These are phyloP conservation scores for Zeus faber DNA, from an alignment of 2,113 vertebrate genomes.

Conservation along the genomic window DNA sequence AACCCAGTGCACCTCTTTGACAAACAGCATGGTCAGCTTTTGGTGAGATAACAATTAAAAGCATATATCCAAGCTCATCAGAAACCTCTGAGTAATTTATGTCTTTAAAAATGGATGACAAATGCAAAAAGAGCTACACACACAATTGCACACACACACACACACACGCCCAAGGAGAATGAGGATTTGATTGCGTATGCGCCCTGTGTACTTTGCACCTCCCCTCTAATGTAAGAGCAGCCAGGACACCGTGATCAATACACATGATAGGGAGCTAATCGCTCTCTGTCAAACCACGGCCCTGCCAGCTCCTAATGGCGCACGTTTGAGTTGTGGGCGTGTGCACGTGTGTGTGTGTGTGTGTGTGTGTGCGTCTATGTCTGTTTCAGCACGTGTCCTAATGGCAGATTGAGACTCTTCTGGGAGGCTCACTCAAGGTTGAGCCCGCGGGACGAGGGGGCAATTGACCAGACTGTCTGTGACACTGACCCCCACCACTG, in stretches of 20 bases:
- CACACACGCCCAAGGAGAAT: constrained; percentile 16
- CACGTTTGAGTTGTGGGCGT: constrained; percentile 46
- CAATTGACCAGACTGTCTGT: constrained; percentile 75
- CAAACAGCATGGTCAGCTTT: too few relatives aligned
- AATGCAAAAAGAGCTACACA: too few relatives aligned
- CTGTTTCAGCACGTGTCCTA: constrained; percentile 30
- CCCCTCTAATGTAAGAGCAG: constrained; percentile 47
- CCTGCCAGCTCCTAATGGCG: constrained; percentile 71
- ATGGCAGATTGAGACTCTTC: constrained; percentile 68
- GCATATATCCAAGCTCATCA: too few relatives aligned
- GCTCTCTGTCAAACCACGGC: constrained; percentile 70
- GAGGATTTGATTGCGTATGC: constrained; percentile 16
- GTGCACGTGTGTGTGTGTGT: constrained; percentile 9
- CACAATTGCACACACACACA: constrained; percentile 6
- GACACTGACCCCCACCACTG: constrained; percentile 71
- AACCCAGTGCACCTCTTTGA: too few relatives aligned
- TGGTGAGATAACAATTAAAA: too few relatives aligned
- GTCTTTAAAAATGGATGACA: too few relatives aligned
- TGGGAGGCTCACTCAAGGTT: constrained; percentile 68
- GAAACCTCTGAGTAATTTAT: too few relatives aligned
- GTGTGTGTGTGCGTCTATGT: constrained; percentile 14
- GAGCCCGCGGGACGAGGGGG: constrained; percentile 60
- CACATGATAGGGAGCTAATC: constrained; percentile 78
- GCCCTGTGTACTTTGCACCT: constrained; percentile 40
- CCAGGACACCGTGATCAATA: constrained; percentile 71